A percentile compares a stretch with the other conserved stretches of the same genome.
Evolutionary conservation across 1,140 invertebrate genomes (phyloP).

Genomic region (Euura lappo): DNA sequence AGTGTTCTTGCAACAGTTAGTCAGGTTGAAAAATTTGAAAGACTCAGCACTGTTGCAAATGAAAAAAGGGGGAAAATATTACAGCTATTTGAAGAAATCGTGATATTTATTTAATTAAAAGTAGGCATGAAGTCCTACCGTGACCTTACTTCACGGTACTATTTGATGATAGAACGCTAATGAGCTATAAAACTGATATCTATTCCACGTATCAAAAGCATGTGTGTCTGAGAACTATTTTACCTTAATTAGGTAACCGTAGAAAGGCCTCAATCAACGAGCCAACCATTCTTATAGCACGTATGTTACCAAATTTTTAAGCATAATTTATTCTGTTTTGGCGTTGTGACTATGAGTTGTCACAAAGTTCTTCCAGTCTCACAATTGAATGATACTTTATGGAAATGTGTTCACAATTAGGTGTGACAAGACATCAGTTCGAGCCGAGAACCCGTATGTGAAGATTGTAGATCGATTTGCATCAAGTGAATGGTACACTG

Average conservation of each 20-base stretch:
- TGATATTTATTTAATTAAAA: not conserved
- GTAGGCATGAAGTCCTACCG: not conserved
- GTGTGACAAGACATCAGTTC: too few relatives aligned
- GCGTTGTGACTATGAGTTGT: too few relatives aligned
- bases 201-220: constrained; percentile 4
- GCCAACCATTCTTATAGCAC: not conserved
- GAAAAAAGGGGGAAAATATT: too few relatives aligned
- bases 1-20: too few relatives aligned
- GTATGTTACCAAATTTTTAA: too few relatives aligned
- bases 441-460: not conserved
- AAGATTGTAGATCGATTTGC: not conserved
- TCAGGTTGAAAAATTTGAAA: too few relatives aligned
- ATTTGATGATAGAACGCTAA: constrained; percentile 8
- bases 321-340: too few relatives aligned
- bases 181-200: constrained; percentile 12
- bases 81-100: too few relatives aligned
- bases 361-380: too few relatives aligned
- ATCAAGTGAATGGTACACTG: not conserved
- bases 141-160: not conserved
- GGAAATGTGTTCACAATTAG: too few relatives aligned
- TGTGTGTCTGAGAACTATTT: constrained; percentile 14
- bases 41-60: too few relatives aligned
- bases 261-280: constrained; percentile 9
- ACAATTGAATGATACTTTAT: too few relatives aligned
- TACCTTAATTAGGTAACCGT: constrained; percentile 14